Evolutionary conservation across 2,797 vertebrate species (phyloP), one percentile per base, ranked within the genome.

Genomic region (Crenichthys baileyi): DNA sequence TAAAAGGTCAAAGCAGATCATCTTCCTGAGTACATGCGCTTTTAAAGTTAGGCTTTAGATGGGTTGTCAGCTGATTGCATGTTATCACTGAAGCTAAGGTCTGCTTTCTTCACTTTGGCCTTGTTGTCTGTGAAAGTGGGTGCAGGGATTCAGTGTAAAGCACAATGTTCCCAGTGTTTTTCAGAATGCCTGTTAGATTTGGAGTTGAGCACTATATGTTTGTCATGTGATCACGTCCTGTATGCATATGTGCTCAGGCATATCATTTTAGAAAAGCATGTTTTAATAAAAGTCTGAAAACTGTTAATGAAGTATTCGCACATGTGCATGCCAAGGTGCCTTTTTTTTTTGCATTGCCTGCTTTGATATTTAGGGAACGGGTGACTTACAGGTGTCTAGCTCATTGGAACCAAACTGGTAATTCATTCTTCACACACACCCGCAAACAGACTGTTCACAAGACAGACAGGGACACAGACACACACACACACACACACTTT

Each of bases 351-450:
- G 50, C 39, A 73, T 46, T 56, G 76, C 81, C 75, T 85, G 76
- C 70, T 78, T 80, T 56, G 31, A 76, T 80, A 88, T 81, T n/a
- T 65, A 71, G 55, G 36, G 73, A 77, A 75, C 74, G 72, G 77
- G 67, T 20, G 78, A 86, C 51, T 73, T 80, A 72, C 82, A 90
- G 79, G 81, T 89, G 89, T 89, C 89, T 90, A 76, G 84, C 76
- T 15, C 87, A 67, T 73, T 3, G 83, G 61, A 84, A 79, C 75
- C 63, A n/a, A 90, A 86, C 88, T 80, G 88, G 86, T 77, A 84
- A 77, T 83, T 85, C 73, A 89, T 87, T 80, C 72, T 86, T 91
- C 80, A 81, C 92, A 90, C 88, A 92, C 90, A 86, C 87, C 90
- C 90, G 71, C 91, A 86, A 88, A 78, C 76, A 84, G 24, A 73